Percentiles rank a stretch among this genome's conserved stretches.
Conservation (phyloP, 2,797 vertebrate species). For the Orestias chungarensis region DNA sequence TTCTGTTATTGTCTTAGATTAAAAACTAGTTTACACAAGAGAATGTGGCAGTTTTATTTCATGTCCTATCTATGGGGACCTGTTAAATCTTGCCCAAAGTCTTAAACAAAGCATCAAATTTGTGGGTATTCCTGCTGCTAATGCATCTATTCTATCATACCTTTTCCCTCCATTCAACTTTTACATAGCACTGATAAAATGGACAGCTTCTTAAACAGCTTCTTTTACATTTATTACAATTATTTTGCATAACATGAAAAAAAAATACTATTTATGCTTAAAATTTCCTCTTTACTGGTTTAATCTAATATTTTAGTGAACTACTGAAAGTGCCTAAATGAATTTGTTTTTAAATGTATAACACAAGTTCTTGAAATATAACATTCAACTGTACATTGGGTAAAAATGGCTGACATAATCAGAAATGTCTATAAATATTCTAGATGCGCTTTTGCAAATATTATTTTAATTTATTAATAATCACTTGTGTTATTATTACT, state of each 20-base stretch:
- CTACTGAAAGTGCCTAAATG: not conserved
- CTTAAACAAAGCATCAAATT: not conserved
- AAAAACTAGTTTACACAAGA: too few relatives aligned
- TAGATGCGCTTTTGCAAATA: not conserved
- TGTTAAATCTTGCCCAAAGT: not conserved
- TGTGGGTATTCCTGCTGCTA: not conserved
- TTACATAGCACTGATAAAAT: not conserved
- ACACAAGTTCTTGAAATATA: not conserved
- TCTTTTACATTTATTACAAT: too few relatives aligned
- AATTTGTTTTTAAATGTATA: not conserved
- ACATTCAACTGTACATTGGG: not conserved
- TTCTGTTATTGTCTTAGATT: too few relatives aligned
- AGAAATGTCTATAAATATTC: not conserved
- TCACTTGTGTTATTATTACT: too few relatives aligned
- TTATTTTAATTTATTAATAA: too few relatives aligned
- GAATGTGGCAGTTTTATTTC: too few relatives aligned
- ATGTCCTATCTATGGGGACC: not conserved
- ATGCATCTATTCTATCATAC: too few relatives aligned
- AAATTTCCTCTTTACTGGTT: not conserved
- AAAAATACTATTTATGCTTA: not conserved
- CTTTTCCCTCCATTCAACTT: too few relatives aligned
- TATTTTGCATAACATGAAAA: not conserved
- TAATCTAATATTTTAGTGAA: not conserved
- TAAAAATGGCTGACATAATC: not conserved
- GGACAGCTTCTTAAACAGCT: not conserved